These are phyloP conservation scores for Empidonax traillii DNA, from an alignment of 2,113 vertebrate species.

Conservation along the genomic window DNA sequence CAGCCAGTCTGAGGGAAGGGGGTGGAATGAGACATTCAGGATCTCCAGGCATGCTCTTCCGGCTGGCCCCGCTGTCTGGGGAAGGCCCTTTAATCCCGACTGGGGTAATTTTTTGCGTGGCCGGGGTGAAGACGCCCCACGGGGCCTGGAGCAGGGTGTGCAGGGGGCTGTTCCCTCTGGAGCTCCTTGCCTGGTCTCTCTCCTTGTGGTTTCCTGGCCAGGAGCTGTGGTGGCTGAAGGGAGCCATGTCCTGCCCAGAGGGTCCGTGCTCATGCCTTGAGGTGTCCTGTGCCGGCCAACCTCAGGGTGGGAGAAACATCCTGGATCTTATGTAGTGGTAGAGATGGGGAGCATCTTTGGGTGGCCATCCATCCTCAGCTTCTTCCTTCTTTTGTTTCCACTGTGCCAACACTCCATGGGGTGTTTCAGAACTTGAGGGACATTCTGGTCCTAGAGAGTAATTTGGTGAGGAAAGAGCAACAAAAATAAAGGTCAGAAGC, in stretches of 20 bases:
- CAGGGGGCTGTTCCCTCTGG: background rate
- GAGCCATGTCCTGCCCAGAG: background rate
- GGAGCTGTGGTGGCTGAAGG: background rate
- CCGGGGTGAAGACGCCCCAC: accelerated
- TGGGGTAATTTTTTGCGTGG: background rate
- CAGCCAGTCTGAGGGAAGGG: slow-evolving; percentile 34
- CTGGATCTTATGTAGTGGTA: background rate
- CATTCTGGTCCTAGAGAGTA: accelerated
- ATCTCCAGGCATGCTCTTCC: slow-evolving; percentile 47
- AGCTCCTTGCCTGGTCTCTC: background rate
- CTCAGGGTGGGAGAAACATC: background rate
- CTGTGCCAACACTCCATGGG: background rate
- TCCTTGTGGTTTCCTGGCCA: background rate
- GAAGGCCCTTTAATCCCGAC: slow-evolving; percentile 27
- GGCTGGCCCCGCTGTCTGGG: background rate
- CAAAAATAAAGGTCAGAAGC: background rate
- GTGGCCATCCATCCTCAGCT: background rate
- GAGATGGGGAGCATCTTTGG: background rate
- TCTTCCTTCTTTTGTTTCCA: background rate
- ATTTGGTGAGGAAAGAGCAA: background rate
- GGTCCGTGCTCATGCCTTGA: accelerated
- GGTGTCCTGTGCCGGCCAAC: background rate
- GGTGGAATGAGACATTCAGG: slow-evolving; percentile 43
- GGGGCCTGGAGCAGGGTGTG: background rate
- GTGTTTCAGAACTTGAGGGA: background rate